Percentiles rank a stretch among this genome's conserved stretches.
These are phyloP conservation scores for Branchellion lobata DNA, from an alignment of 2,888 invertebrate genomes.

Conservation along the genomic window DNA sequence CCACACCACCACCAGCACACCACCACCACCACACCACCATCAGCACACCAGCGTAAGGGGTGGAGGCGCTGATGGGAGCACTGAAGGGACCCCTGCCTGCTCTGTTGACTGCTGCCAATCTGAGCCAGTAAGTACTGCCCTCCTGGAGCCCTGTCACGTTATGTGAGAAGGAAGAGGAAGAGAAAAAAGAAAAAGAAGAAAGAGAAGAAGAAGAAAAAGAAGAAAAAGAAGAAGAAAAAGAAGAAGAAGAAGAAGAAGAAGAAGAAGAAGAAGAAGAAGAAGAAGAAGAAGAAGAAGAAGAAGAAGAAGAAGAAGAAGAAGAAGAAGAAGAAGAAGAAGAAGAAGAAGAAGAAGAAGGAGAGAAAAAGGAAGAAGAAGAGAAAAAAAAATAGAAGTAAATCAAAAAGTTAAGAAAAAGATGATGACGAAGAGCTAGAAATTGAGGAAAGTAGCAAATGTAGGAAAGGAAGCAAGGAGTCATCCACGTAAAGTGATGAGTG, in stretches of 20 bases:
- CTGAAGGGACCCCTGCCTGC: slow-evolving; percentile 46
- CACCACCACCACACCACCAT: not conserved
- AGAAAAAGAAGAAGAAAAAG: not conserved
- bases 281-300: not conserved
- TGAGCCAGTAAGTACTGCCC: slow-evolving; percentile 45
- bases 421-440: too few relatives aligned
- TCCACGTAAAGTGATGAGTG: too few relatives aligned
- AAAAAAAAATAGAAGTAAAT: too few relatives aligned
- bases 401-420: too few relatives aligned
- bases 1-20: not conserved
- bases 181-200: not conserved
- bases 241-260: not conserved
- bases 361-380: too few relatives aligned
- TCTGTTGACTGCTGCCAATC: slow-evolving; percentile 45
- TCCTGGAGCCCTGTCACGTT: slow-evolving; percentile 43
- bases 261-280: not conserved
- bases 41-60: slow-evolving; percentile 42
- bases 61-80: slow-evolving; percentile 33
- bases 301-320: not conserved
- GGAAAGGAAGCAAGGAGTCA: too few relatives aligned
- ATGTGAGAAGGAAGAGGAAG: not conserved
- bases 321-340: too few relatives aligned
- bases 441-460: too few relatives aligned
- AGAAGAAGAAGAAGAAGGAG: too few relatives aligned
- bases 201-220: not conserved